A percentile compares a stretch with the other conserved stretches of the same genome.
Evolutionary conservation across 2,797 vertebrate genomes (phyloP).

Genomic region (Protosalanx chinensis): DNA sequence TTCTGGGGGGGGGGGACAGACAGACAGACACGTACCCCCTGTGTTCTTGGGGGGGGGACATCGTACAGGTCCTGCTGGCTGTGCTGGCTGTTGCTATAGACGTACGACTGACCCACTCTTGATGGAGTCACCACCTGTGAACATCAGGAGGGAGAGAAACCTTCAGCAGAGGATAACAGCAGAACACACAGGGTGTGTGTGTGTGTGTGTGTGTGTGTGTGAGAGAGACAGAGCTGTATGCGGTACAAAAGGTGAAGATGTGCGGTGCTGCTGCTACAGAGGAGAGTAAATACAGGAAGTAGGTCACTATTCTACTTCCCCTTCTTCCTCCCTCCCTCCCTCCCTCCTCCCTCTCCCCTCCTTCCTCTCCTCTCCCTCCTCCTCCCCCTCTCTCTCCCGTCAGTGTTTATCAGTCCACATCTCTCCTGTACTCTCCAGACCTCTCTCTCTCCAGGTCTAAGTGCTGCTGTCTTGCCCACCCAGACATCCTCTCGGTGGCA

Average conservation of each 20-base stretch:
- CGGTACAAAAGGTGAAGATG: too few relatives aligned
- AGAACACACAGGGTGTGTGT: not conserved
- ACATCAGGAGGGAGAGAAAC: constrained; percentile 30
- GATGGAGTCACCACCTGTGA: constrained; percentile 88
- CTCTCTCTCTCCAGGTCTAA: not conserved
- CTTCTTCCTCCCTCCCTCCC: too few relatives aligned
- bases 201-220: too few relatives aligned
- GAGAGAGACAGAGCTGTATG: too few relatives aligned
- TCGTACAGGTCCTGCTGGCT: constrained; percentile 88
- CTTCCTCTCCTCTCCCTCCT: too few relatives aligned
- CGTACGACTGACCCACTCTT: constrained; percentile 85
- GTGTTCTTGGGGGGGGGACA: constrained; percentile 81
- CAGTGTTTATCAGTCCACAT: not conserved
- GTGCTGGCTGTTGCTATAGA: constrained; percentile 80
- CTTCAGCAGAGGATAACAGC: constrained; percentile 23
- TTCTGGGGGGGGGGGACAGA: not conserved
- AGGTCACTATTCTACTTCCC: too few relatives aligned
- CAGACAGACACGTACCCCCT: constrained; percentile 80
- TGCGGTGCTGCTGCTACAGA: too few relatives aligned
- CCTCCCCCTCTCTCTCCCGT: not conserved
- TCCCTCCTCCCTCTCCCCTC: too few relatives aligned
- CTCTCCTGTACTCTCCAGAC: not conserved
- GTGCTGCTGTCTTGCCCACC: not conserved
- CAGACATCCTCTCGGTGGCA: constrained; percentile 53
- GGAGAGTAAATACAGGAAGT: too few relatives aligned